Base-by-base conservation (phyloP, 2,888 invertebrate species). In the Baccha elongata region DNA sequence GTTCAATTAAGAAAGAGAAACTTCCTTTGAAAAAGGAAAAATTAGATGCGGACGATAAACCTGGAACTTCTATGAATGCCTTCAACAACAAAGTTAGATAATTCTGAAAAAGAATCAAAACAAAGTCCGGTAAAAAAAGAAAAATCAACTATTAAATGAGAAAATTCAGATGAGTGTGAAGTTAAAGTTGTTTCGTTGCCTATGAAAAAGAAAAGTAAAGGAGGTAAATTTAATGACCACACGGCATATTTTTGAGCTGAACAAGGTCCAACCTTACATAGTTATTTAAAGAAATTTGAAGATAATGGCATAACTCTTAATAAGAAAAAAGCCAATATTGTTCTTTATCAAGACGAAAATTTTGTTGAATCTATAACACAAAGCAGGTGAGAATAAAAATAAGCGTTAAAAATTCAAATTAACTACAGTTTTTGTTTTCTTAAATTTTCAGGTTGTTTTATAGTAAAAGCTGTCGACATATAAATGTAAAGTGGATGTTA, bases 401-500 rank as follows among this genome's bases (percentile, higher is more conserved):
- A 15, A n/a, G 10, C 44, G 13, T 11, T 8, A 37, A 32, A 19
- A 15, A 32, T 1, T 35, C 13, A 37, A 5, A 1, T 4, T n/a
- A 2, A 15, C 44, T 42, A 10, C 11, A 15, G 0, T 19, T 44
- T 17, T 23, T 53, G 6, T 19, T 65, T 26, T 26, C 42, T 35
- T 37, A 40, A 1, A 5, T 67, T 84, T 87, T 11, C 55, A 90
- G 90, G 68, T 10, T 84, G 32, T 86, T 84, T 26, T 90, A 88
- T 84, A 86, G 86, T 19, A 86, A 78, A 10, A 85, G 85, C 23
- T 88, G 90, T 69, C 87, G 88, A 7, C 90, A 90, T 84, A 81
- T 90, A 17, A 86, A 72, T 44, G 74, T 87, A 0, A 85, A 86
- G 44, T 90, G 90, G 90, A 67, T 91, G 42, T 62, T 85, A n/a